Evolutionary conservation across 2,888 invertebrate species (phyloP).

Genomic region (Catocala fraxini): DNA sequence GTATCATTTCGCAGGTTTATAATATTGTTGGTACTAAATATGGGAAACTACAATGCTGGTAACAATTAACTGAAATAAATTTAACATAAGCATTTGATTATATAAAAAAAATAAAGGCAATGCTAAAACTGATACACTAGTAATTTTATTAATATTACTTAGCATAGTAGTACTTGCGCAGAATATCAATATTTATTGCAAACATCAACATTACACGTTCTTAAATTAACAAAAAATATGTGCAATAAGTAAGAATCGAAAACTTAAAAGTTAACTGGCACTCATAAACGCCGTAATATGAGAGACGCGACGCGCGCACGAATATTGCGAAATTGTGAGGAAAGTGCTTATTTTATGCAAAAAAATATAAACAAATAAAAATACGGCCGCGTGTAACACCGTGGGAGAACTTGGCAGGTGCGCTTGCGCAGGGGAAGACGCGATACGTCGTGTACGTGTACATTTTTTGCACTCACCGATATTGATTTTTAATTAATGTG

Average conservation of each 20-base stretch:
- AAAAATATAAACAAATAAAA: slow-evolving; percentile 56
- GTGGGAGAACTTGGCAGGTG: slow-evolving; percentile 85
- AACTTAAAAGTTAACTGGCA: slow-evolving; percentile 39
- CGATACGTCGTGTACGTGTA: slow-evolving; percentile 53
- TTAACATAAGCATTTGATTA: too few relatives aligned
- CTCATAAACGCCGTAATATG: slow-evolving; percentile 60
- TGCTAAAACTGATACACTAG: too few relatives aligned
- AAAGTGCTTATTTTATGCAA: slow-evolving; percentile 81
- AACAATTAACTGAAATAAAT: too few relatives aligned
- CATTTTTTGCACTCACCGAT: slow-evolving; percentile 66
- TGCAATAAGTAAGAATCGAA: slow-evolving; percentile 33
- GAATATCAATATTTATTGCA: neutral
- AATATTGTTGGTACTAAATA: too few relatives aligned
- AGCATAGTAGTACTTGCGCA: too few relatives aligned
- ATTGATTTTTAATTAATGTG: slow-evolving; percentile 81
- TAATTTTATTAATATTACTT: too few relatives aligned
- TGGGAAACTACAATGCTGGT: too few relatives aligned
- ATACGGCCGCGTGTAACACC: slow-evolving; percentile 72
- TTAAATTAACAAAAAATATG: slow-evolving; percentile 8
- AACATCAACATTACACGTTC: too few relatives aligned
- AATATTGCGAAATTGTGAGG: slow-evolving; percentile 81
- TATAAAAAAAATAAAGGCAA: too few relatives aligned
- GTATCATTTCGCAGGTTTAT: too few relatives aligned
- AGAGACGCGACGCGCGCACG: slow-evolving; percentile 62
- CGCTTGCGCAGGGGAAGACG: slow-evolving; percentile 55